Evolutionary conservation across 2,113 vertebrate species (phyloP), one percentile per base, ranked within the genome.

Genomic region (Ctenodactylus gundi): DNA sequence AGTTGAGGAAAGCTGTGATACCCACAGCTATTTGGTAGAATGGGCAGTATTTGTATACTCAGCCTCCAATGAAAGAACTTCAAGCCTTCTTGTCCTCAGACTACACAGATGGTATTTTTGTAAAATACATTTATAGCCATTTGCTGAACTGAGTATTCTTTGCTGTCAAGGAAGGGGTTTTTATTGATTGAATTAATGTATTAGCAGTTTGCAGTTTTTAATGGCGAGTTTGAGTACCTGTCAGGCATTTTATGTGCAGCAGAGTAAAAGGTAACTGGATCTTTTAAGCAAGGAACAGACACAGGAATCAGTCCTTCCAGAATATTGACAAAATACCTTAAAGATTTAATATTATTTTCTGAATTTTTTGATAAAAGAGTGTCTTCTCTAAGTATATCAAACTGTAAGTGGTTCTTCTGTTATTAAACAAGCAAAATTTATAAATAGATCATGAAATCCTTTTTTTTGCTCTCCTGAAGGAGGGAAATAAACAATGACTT

Each of bases 81-180:
- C 7, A 87, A n/a, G 27, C 31, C 44, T 84, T 91, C 70, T 88
- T 23, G 81, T 81, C 78, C 31, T 64, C 81, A 60, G 27, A 82
- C 41, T 76, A 44, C 36, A 72, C 17, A 88, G 20, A 39, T 82
- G 49, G 20, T 83, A 34, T 90, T 39, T 84, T 90, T 72, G 39
- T 85, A 70, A 92, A 68, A 76, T 90, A 86, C 81, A 76, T 83
- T 44, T 23, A 46, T 10, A n/a, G 1, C 49, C 17, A 41, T 31
- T 62, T 90, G 25, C 91, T 93, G 72, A 91, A 68, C 80, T 80
- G 41, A 67, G 51, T 58, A 81, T 95, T 91, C 65, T 88, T 85
- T 93, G 81, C 1, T 83, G 41, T 93, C 25, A 25, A 49, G 25
- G 44, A 64, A 58, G 41, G 13, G 57, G 36, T 85, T 75, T 91